phyloP scores from a whole-genome alignment of 1,140 invertebrate species.

The Pectinophora gossypiella region DNA sequence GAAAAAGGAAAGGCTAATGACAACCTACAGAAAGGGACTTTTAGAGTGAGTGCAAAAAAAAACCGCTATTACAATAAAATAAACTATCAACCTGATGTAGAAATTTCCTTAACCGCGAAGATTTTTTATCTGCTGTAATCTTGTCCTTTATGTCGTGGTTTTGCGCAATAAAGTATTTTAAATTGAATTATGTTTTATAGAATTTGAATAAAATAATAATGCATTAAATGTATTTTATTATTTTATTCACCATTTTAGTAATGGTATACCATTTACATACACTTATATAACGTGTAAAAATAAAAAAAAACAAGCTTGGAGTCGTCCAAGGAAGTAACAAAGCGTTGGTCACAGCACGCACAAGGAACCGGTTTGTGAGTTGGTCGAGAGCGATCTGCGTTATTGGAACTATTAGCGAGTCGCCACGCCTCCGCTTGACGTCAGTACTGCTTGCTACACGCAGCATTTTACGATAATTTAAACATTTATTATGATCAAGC shows the following conservation, averaged over 20 bases:
- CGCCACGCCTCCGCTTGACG: not conserved
- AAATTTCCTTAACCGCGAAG: too few relatives aligned
- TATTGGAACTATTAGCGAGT: slow-evolving; percentile 7
- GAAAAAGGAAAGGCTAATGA: too few relatives aligned
- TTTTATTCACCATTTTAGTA: not conserved
- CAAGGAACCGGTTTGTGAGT: not conserved
- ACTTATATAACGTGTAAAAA: too few relatives aligned
- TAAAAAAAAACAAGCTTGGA: too few relatives aligned
- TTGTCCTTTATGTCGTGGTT: too few relatives aligned
- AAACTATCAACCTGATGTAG: too few relatives aligned
- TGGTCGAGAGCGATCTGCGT: not conserved
- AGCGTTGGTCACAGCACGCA: not conserved
- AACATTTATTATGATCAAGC: not conserved
- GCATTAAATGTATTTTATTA: not conserved
- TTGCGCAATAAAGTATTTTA: too few relatives aligned
- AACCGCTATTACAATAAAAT: too few relatives aligned
- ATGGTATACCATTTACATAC: too few relatives aligned
- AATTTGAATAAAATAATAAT: not conserved
- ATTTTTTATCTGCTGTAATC: too few relatives aligned
- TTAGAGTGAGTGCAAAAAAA: too few relatives aligned
- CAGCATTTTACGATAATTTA: not conserved
- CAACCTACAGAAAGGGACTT: too few relatives aligned
- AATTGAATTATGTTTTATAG: not conserved
- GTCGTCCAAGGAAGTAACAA: not conserved
- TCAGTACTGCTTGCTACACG: not conserved